Evolutionary conservation across 2,888 invertebrate genomes (phyloP).

Genomic region (Prenolepis imparis): DNA sequence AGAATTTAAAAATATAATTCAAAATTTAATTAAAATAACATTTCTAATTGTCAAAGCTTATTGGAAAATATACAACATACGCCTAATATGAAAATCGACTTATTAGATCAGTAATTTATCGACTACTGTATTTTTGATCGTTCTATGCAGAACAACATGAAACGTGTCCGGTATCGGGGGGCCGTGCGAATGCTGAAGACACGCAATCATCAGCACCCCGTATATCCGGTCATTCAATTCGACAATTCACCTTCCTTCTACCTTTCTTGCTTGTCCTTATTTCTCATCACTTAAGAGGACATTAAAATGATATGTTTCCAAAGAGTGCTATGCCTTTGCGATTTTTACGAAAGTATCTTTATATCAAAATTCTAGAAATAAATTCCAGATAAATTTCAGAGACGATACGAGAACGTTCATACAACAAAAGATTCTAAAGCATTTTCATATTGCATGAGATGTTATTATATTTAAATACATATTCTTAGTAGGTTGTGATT

Average conservation of each 20-base stretch:
- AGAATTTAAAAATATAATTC: not conserved
- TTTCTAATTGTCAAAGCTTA: not conserved
- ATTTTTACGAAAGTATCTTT: not conserved
- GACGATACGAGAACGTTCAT: not conserved
- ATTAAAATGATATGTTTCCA: constrained; percentile 4
- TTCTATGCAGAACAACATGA: constrained; percentile 29
- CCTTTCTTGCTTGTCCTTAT: constrained; percentile 55
- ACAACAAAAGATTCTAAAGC: not conserved
- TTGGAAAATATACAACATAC: not conserved
- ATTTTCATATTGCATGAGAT: not conserved
- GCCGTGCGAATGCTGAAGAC: constrained; percentile 60
- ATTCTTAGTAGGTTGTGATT: not conserved
- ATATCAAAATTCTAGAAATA: not conserved
- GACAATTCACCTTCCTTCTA: constrained; percentile 66
- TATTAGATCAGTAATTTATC: constrained; percentile 14
- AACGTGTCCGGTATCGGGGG: constrained; percentile 54
- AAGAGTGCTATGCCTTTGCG: not conserved
- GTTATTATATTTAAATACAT: not conserved
- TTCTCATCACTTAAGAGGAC: constrained; percentile 57
- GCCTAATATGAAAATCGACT: constrained; percentile 17
- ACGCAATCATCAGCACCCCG: constrained; percentile 79
- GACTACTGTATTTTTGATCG: constrained; percentile 30
- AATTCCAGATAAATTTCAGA: not conserved
- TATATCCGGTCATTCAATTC: constrained; percentile 84
- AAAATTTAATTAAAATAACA: not conserved